These are phyloP conservation scores for Hyposoter dolosus DNA, from an alignment of 2,888 invertebrate species.

Conservation along the genomic window DNA sequence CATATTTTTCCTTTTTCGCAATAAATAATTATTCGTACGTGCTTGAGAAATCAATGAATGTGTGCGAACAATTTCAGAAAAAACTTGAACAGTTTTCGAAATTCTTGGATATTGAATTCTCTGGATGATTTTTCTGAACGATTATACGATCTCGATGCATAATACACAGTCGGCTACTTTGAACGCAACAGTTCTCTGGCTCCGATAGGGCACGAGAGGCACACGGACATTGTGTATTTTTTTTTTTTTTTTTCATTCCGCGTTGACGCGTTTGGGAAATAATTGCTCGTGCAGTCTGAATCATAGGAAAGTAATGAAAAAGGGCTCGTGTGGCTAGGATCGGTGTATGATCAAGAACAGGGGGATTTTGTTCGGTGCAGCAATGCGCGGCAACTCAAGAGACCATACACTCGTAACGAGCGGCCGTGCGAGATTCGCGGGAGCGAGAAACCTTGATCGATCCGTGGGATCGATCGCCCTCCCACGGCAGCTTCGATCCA, in stretches of 20 bases:
- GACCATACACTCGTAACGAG: not conserved
- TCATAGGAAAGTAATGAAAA: conserved; percentile 35
- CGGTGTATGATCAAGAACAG: not conserved
- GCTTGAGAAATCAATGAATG: too few relatives aligned
- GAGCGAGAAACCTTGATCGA: conserved; percentile 78
- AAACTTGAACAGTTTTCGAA: too few relatives aligned
- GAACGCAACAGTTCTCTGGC: not conserved
- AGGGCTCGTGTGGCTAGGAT: conserved; percentile 24
- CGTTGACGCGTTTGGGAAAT: not conserved
- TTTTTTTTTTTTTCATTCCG: not conserved
- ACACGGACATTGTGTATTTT: conserved; percentile 54
- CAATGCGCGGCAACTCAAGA: conserved; percentile 24
- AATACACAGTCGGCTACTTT: not conserved
- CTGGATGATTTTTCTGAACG: not conserved
- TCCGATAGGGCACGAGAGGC: conserved; percentile 58
- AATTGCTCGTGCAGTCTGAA: not conserved
- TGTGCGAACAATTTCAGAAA: too few relatives aligned
- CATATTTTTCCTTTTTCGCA: too few relatives aligned
- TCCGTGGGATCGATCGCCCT: conserved; percentile 81
- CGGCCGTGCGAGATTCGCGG: conserved; percentile 34
- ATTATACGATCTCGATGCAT: not conserved
- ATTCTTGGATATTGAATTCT: too few relatives aligned
- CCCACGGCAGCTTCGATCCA: conserved; percentile 78
- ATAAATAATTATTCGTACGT: too few relatives aligned
- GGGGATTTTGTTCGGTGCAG: not conserved